phyloP scores from a whole-genome alignment of 2,888 invertebrate genomes.

The Erebia palarica region DNA sequence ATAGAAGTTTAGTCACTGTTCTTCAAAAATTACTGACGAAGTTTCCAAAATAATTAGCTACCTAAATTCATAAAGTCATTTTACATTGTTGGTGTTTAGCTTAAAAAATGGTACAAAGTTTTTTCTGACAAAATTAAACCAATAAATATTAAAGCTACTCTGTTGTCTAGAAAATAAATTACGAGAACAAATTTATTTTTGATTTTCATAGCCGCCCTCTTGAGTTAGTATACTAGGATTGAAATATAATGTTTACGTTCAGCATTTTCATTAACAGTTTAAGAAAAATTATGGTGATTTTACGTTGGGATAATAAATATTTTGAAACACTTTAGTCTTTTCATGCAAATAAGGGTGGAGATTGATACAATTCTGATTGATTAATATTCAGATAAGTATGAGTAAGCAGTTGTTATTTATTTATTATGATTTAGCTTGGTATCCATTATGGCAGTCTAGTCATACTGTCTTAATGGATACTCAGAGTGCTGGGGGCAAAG shows the following conservation, averaged over 20 bases:
- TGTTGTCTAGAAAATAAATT: conserved; percentile 10
- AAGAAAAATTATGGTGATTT: conserved; percentile 11
- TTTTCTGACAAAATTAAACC: conserved; percentile 3
- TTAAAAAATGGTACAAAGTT: conserved; percentile 5
- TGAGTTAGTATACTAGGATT: conserved; percentile 1
- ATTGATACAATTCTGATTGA: not conserved
- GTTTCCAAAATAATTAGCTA: not conserved
- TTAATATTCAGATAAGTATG: not conserved
- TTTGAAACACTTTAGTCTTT: not conserved
- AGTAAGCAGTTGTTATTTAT: not conserved
- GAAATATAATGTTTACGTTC: conserved; percentile 6
- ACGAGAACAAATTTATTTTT: conserved; percentile 1
- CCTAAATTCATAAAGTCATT: not conserved
- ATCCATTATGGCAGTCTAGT: too few relatives aligned
- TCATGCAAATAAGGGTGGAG: not conserved
- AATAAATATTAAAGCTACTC: conserved; percentile 13
- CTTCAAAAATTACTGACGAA: not conserved
- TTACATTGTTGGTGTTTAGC: not conserved
- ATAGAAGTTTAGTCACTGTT: not conserved
- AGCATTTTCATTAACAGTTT: conserved; percentile 11
- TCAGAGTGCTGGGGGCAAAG: too few relatives aligned
- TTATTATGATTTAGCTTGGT: not conserved
- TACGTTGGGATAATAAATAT: conserved; percentile 1
- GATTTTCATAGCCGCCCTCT: not conserved
- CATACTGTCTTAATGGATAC: too few relatives aligned